Base-by-base conservation (phyloP, 2,113 vertebrate species). In the Indri indri region DNA sequence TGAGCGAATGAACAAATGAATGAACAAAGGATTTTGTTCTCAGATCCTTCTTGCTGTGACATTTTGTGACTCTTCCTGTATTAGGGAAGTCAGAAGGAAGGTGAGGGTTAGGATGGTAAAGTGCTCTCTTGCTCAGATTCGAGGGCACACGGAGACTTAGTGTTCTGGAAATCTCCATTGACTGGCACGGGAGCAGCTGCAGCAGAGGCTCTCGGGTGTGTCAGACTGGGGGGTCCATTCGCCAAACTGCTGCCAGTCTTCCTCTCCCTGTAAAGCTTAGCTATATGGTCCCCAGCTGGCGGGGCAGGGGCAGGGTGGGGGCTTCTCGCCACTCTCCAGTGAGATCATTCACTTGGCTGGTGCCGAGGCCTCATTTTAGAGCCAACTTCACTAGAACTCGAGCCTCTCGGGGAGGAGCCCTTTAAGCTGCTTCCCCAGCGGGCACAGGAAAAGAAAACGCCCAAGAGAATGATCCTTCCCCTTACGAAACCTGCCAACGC, bases 401-500 rank as follows among this genome's bases (percentile, higher is more conserved):
- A 65, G n/a, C 6, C 61, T 65, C 34, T 20, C 0, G 2, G 42
- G 80, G 52, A 86, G 1, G 4, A 47, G 18, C 13, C 1, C 63
- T 34, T 17, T 20, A n/a, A 86, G 63, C 42, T 42, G 16, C 52
- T 25, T 37, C 52, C 52, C 61, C 81, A 11, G 30, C 0, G 11
- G 2, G 20, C 34, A 40, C 61, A 40, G 63, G 63, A 66, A 66
- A 66, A 66, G 32, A 13, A 66, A 59, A 85, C 0, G 22, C 76
- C 34, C 37, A 0, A 1, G 30, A 66, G 91, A n/a, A 22, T 2
- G 1, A 5, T 14, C 6, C 23, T 40, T 17, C 40, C 37, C 63
- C 34, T 12, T 5, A 0, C 0, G 0, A 63, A 42, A 17, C 6
- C 68, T 42, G 23, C 47, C 12, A 37, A 52, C 0, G 1, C 32